Base-by-base conservation (phyloP, 2,888 invertebrate genomes). In the Ernsta delagoae region DNA sequence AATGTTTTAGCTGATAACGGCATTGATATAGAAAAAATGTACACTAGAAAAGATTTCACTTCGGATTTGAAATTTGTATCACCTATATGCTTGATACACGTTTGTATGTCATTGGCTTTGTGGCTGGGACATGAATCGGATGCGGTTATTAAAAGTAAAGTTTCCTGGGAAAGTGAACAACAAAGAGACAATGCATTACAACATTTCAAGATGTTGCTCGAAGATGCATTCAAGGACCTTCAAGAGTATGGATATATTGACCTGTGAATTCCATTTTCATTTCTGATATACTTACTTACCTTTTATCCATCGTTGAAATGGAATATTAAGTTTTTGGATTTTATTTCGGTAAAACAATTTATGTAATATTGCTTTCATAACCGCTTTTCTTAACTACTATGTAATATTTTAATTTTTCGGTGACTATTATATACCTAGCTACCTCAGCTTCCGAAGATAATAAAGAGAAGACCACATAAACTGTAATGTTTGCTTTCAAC, bases 71-170 rank as follows among this genome's bases (percentile, higher is more conserved):
- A 69, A 66, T n/a, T 70, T 12, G 71, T 70, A 1, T 66, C 71
- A 9, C 63, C 73, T 6, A 11, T 65, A 59, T 60, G 56, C 72
- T 16, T 70, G 59, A 45, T 69, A 41, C 31, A 62, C 50, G 34
- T 69, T 70, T 54, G 54, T 39, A 70, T 75, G 70, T 43, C 65
- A 0, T 73, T 70, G 60, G 72, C 73, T 4, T 56, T 75, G 7
- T 75, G 74, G 71, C 63, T 70, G 16, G 74, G 75, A n/a, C 65
- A 74, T 3, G 72, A 74, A 68, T 9, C 59, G 5, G 69, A 70
- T 0, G 31, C 67, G 3, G 9, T 70, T n/a, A 48, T 24, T 24
- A 24, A 24, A 24, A 24, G 24, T 24, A 24, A 70, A 73, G 59
- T 67, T 36, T 31, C 34, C 1, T 60, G 53, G 59, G 12, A 34